Evolutionary conservation across 1,140 invertebrate species (phyloP), one percentile per base, ranked within the genome.

Genomic region (Acromyrmex charruanus): DNA sequence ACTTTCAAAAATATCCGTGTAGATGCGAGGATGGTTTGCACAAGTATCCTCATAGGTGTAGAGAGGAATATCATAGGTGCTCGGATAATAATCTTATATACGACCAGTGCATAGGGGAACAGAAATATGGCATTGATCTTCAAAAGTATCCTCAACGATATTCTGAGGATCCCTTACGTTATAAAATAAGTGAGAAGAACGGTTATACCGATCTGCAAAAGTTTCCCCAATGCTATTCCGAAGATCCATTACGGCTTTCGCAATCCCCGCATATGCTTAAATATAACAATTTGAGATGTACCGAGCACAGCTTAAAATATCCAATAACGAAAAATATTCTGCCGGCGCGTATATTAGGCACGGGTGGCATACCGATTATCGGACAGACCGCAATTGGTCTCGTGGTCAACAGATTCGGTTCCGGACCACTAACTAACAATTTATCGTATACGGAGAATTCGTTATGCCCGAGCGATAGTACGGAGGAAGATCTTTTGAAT

Each of bases 11-110:
- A 66, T 93, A 93, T 85, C 90, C 90, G 2, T 95, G 94, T 77
- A 92, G 91, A 55, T 94, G 93, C 88, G 94, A 95, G 59, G 94
- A 94, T 25, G 91, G 92, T 80, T 87, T 94, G 9, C 92, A 94
- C 61, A 94, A 93, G 61, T 95, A 95, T 91, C 93, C 94, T n/a
- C 94, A 94, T 63, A 92, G 93, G 10, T 95, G 93, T 77, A 89
- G 92, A 9, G 94, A 95, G 21, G 95, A 95, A 25, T 94, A 94
- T 85, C 92, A 95, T 28, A 93, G 93, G 18, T 95, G 94, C 59
- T 94, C 94, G 25, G 94, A 95, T 69, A 94, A 92, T 53, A 93
- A 93, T 81, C 87, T 94, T 18, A 91, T 94, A 12, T 90, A 93
- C 35, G 93, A 94, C 69, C 92, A 91, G 9, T 94, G 89, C 63